These are phyloP conservation scores for Sisyra nigra DNA, from an alignment of 2,888 invertebrate genomes.

Conservation along the genomic window DNA sequence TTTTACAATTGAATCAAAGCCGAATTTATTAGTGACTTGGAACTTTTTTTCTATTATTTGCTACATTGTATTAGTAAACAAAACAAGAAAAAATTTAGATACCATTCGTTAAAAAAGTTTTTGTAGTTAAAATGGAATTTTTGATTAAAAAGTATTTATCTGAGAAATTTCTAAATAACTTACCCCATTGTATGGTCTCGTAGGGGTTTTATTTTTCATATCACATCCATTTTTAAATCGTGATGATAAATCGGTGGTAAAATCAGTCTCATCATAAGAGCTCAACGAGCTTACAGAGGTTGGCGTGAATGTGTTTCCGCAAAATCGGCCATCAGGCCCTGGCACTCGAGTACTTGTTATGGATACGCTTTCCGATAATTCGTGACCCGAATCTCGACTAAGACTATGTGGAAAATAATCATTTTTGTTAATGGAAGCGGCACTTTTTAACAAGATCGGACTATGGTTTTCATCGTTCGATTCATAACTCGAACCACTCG, in stretches of 20 bases:
- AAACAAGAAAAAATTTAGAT: too few relatives aligned
- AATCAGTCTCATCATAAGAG: conserved; percentile 28
- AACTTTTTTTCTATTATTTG: too few relatives aligned
- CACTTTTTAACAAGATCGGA: conserved; percentile 5
- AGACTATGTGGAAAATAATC: conserved; percentile 10
- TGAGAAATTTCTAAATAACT: neutral
- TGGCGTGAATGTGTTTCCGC: conserved; percentile 22
- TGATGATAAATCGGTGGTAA: conserved; percentile 19
- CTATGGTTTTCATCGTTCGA: conserved; percentile 14
- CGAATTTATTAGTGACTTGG: too few relatives aligned
- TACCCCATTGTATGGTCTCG: neutral
- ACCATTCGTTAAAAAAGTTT: too few relatives aligned
- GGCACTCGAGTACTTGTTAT: conserved; percentile 11
- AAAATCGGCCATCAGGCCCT: neutral
- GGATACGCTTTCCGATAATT: conserved; percentile 22
- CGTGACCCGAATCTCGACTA: conserved; percentile 27
- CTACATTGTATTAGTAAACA: too few relatives aligned
- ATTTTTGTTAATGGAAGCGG: conserved; percentile 1
- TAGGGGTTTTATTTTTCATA: neutral
- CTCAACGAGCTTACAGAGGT: conserved; percentile 27
- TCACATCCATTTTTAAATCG: conserved; percentile 22
- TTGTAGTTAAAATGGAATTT: too few relatives aligned
- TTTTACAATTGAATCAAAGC: too few relatives aligned
- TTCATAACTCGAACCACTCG: conserved; percentile 25
- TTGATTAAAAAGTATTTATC: too few relatives aligned